Evolutionary conservation across 2,888 invertebrate species (phyloP).

Genomic region (Microctonus aethiopoides): DNA sequence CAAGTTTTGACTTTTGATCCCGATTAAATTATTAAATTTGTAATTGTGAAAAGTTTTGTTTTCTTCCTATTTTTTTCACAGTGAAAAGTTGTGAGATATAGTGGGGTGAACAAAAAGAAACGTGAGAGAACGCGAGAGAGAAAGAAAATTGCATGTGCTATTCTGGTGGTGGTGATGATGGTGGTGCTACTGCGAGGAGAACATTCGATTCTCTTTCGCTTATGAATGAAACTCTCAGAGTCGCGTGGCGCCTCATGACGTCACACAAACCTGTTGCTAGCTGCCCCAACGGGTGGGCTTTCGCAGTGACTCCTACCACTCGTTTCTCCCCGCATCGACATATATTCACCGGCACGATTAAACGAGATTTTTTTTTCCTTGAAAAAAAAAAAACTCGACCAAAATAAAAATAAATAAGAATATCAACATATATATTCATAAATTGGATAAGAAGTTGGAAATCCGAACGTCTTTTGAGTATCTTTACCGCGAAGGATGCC

Average conservation of each 20-base stretch:
- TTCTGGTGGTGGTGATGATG: conserved; percentile 14
- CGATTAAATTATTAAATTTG: not conserved
- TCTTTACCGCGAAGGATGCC: not conserved
- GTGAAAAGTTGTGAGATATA: not conserved
- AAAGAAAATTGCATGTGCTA: not conserved
- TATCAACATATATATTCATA: too few species aligned
- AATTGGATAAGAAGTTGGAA: not conserved
- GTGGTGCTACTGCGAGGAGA: conserved; percentile 37
- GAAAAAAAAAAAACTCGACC: not conserved
- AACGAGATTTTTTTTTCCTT: not conserved
- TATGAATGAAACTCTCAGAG: conserved; percentile 61
- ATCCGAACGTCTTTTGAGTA: not conserved
- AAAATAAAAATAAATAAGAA: not conserved
- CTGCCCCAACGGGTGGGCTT: conserved; percentile 44
- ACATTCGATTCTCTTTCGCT: conserved; percentile 43
- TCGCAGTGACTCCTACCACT: conserved; percentile 4
- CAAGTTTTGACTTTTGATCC: too few species aligned
- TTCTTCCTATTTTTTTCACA: too few species aligned
- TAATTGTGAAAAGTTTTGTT: too few species aligned
- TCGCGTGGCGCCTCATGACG: conserved; percentile 66
- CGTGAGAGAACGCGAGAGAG: too few species aligned
- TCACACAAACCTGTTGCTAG: conserved; percentile 64
- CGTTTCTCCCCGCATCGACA: not conserved
- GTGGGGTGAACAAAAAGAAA: not conserved
- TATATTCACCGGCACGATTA: not conserved